Percentiles rank a stretch among this genome's conserved stretches.
Evolutionary conservation across 2,888 invertebrate species (phyloP).

Genomic region (Marronus borbonicus): DNA sequence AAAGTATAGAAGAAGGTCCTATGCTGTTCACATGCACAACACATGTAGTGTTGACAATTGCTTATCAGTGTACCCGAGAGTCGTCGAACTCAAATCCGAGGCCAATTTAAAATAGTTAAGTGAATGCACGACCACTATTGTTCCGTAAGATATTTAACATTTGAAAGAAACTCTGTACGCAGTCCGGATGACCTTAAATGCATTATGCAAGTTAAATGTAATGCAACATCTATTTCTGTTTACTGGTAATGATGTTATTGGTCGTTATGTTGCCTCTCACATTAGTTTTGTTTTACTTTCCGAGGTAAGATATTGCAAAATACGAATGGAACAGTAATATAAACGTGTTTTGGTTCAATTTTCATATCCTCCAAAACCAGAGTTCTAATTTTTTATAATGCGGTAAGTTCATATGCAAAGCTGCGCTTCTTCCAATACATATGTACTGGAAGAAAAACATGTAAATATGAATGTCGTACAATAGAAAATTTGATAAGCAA

Average conservation of each 20-base stretch:
- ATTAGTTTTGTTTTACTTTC: neutral
- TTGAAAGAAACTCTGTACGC: slow-evolving; percentile 40
- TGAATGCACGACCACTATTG: slow-evolving; percentile 38
- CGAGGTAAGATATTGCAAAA: no score
- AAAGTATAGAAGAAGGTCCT: slow-evolving; percentile 13
- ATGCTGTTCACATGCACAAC: slow-evolving; percentile 58
- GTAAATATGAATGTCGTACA: no score
- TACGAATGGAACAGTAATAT: no score
- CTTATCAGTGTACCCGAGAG: slow-evolving; percentile 55
- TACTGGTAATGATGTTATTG: slow-evolving; percentile 21
- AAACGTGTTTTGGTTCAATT: no score
- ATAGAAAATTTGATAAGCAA: no score
- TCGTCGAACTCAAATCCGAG: slow-evolving; percentile 55
- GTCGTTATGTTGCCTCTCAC: slow-evolving; percentile 2
- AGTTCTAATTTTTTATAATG: no score
- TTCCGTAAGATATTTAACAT: slow-evolving; percentile 37
- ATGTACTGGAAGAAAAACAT: no score
- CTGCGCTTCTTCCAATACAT: no score
- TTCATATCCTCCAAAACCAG: no score
- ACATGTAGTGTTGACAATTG: slow-evolving; percentile 59
- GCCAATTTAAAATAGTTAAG: slow-evolving; percentile 54
- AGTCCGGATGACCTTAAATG: slow-evolving; percentile 29
- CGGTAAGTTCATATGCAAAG: no score
- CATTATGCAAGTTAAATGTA: slow-evolving; percentile 42
- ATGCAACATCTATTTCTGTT: slow-evolving; percentile 20